Evolutionary conservation across 2,888 invertebrate genomes (phyloP).

Genomic region (Blastobasis lacticolella): DNA sequence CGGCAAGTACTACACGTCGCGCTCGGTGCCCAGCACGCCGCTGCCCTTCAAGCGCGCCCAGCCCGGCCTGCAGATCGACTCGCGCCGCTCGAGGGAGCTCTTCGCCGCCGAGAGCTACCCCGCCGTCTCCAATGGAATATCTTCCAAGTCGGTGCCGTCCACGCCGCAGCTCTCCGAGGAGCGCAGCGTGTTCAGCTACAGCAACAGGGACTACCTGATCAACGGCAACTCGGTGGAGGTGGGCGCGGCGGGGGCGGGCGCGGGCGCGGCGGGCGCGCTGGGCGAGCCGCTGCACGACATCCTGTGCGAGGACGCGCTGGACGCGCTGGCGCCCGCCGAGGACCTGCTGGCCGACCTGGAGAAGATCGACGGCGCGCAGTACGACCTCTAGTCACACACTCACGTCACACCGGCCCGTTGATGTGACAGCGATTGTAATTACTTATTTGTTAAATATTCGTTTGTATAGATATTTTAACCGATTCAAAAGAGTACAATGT

Average conservation of each 20-base stretch:
- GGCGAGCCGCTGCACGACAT: constrained; percentile 59
- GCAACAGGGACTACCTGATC: constrained; percentile 75
- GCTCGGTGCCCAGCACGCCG: constrained; percentile 82
- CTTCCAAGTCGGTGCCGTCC: constrained; percentile 84
- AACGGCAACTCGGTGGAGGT: constrained; percentile 76
- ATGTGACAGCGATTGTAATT: constrained; percentile 14
- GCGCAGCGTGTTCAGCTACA: constrained; percentile 73
- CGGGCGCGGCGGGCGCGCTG: constrained; percentile 44
- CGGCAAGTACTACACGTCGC: constrained; percentile 70
- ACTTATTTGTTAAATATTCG: constrained; percentile 35
- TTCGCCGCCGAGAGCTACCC: constrained; percentile 45
- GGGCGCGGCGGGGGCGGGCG: constrained; percentile 35
- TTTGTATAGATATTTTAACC: constrained; percentile 54
- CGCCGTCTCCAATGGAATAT: constrained; percentile 61
- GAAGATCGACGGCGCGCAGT: constrained; percentile 58
- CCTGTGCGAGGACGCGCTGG: constrained; percentile 56
- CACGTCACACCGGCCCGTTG: neutral
- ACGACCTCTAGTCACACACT: constrained; percentile 60
- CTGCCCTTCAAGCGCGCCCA: constrained; percentile 66
- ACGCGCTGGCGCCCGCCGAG: constrained; percentile 52
- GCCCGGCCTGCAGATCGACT: constrained; percentile 52
- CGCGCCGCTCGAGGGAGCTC: constrained; percentile 49
- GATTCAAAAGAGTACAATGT: constrained; percentile 55
- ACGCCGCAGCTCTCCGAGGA: constrained; percentile 74
- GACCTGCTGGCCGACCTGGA: constrained; percentile 61